Percentiles rank a stretch among this genome's conserved stretches.
Conservation (phyloP, 2,113 vertebrate genomes). For the Ammodytes marinus region DNA sequence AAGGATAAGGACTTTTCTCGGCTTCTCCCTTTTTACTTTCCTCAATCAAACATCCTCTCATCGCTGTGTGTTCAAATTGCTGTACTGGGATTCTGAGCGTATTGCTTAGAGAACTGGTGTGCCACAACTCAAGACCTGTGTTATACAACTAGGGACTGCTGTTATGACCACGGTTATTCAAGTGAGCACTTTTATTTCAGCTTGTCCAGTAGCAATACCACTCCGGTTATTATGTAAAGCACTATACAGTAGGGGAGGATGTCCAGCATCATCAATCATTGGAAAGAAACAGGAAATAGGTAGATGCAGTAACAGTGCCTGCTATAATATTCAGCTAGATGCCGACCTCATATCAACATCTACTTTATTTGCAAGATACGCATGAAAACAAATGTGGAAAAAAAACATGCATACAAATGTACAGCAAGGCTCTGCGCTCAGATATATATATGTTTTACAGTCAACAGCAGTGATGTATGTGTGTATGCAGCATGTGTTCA, state of each 20-base stretch:
- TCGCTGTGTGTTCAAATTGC: slow-evolving; percentile 2
- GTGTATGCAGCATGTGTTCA: not conserved
- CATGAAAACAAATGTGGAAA: not conserved
- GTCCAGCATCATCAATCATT: slow-evolving; percentile 17
- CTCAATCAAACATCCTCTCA: slow-evolving; percentile 22
- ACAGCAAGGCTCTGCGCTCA: not conserved
- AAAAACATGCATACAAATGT: not conserved
- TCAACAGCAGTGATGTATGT: not conserved
- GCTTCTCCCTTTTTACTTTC: slow-evolving; percentile 19
- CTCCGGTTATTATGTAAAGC: not conserved
- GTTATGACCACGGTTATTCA: not conserved
- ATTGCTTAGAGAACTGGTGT: not conserved
- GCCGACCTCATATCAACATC: slow-evolving; percentile 5
- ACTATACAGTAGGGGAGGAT: not conserved
- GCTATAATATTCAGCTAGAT: not conserved
- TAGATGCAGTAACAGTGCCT: not conserved
- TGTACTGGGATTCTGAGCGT: not conserved
- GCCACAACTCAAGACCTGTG: not conserved
- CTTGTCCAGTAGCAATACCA: not conserved
- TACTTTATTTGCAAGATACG: slow-evolving; percentile 22
- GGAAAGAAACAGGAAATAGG: not conserved
- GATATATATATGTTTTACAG: not conserved
- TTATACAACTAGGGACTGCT: not conserved
- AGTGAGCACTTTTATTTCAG: not conserved
- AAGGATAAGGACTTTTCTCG: slow-evolving; percentile 27